Evolutionary conservation across 2,888 invertebrate genomes (phyloP).

Genomic region (Seira ritae): DNA sequence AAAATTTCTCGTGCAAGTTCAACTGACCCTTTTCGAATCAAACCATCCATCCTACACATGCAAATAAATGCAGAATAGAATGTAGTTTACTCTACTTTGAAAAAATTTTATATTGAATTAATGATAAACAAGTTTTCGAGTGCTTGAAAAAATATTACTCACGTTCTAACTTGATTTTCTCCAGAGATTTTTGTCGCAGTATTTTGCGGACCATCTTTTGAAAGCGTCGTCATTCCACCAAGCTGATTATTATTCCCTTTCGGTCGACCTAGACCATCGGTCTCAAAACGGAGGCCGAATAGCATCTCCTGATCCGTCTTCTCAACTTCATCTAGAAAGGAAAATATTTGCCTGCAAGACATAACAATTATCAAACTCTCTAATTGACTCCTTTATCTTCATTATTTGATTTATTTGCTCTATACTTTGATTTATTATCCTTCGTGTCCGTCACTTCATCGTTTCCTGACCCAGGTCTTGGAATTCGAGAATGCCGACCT

Average conservation of each 20-base stretch:
- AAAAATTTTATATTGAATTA: neutral
- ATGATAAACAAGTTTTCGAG: neutral
- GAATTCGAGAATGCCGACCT: neutral
- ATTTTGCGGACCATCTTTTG: neutral
- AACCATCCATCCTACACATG: conserved; percentile 78
- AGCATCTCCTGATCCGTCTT: conserved; percentile 74
- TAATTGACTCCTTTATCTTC: no score
- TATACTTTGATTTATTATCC: conserved; percentile 49
- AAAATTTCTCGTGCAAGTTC: conserved; percentile 81
- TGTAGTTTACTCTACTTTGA: neutral
- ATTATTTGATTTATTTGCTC: neutral
- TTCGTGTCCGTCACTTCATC: conserved; percentile 41
- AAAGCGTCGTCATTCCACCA: no score
- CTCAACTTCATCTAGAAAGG: conserved; percentile 83
- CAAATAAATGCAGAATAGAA: neutral
- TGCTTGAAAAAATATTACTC: neutral
- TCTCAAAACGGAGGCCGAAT: conserved; percentile 61
- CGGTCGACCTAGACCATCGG: conserved; percentile 31
- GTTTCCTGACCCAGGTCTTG: conserved; percentile 1
- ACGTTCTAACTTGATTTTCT: conserved; percentile 40
- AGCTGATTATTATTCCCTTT: conserved; percentile 12
- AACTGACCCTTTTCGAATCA: conserved; percentile 79
- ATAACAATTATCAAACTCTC: neutral
- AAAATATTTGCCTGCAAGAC: conserved; percentile 78
- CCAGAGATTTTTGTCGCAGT: conserved; percentile 3